These are phyloP conservation scores for Uropsilus gracilis DNA, from an alignment of 2,113 vertebrate genomes.

Conservation along the genomic window DNA sequence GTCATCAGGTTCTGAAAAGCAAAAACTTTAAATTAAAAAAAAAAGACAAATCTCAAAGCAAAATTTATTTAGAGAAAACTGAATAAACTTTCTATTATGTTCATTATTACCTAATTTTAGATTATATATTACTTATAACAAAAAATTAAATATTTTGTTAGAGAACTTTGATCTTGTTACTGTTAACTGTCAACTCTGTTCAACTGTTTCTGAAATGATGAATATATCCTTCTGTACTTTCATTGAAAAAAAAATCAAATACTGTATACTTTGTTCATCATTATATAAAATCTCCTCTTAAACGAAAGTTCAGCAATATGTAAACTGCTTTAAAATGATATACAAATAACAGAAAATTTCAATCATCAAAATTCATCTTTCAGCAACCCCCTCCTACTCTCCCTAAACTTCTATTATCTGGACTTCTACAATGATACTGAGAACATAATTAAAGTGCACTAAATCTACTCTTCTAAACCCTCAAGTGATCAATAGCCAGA, in stretches of 20 bases:
- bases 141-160: not conserved
- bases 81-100: conserved; percentile 14
- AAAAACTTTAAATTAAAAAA: not conserved
- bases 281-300: not conserved
- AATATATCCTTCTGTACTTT: not conserved
- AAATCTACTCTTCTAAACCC: not conserved
- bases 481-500: not conserved
- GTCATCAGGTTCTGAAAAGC: conserved; percentile 88
- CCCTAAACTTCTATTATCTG: not conserved
- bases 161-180: not conserved
- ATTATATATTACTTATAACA: conserved; percentile 7
- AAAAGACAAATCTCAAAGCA: not conserved
- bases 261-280: not conserved
- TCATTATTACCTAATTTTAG: not conserved
- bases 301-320: conserved; percentile 19
- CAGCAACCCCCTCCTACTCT: not conserved
- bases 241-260: not conserved
- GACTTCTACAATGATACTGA: conserved; percentile 5
- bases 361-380: conserved; percentile 17
- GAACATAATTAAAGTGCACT: not conserved
- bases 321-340: not conserved
- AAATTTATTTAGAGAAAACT: conserved; percentile 12
- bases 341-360: not conserved
- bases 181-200: not conserved
- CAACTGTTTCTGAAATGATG: conserved; percentile 18